These are phyloP conservation scores for Holcopasites calliopsidis DNA, from an alignment of 1,140 invertebrate genomes.

Conservation along the genomic window DNA sequence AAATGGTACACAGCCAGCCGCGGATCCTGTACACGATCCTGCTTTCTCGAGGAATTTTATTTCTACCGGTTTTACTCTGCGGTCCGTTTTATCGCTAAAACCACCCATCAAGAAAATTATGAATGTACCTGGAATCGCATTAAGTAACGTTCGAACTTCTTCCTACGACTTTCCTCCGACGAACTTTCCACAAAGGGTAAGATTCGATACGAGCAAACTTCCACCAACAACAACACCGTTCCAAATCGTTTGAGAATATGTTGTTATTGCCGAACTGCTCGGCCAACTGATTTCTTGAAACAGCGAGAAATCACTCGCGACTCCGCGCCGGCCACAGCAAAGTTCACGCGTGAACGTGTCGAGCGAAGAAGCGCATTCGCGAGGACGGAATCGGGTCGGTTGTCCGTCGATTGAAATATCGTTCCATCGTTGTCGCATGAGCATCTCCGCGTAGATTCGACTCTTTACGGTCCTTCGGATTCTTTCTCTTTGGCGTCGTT, in stretches of 20 bases:
- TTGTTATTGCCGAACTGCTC: not conserved
- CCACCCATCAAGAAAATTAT: not conserved
- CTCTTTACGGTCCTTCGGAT: not conserved
- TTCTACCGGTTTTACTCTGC: no score
- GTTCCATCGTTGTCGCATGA: not conserved
- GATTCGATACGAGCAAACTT: no score
- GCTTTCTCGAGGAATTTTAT: no score
- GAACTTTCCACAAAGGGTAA: no score
- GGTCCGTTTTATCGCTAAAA: not conserved
- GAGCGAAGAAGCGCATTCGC: not conserved
- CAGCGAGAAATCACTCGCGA: not conserved
- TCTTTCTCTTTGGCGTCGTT: not conserved
- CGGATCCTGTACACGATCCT: no score
- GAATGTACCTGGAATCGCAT: not conserved
- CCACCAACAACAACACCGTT: not conserved
- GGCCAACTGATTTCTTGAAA: not conserved
- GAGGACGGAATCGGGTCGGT: not conserved
- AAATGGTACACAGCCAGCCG: no score
- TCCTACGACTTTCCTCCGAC: no score
- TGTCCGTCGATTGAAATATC: constrained; percentile 11
- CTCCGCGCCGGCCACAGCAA: not conserved
- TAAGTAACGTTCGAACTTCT: no score
- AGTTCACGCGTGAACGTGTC: not conserved
- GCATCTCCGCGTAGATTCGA: not conserved
- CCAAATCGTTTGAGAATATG: no score